Base-by-base conservation (phyloP, 2,797 vertebrate species). In the Myotis planiceps region DNA sequence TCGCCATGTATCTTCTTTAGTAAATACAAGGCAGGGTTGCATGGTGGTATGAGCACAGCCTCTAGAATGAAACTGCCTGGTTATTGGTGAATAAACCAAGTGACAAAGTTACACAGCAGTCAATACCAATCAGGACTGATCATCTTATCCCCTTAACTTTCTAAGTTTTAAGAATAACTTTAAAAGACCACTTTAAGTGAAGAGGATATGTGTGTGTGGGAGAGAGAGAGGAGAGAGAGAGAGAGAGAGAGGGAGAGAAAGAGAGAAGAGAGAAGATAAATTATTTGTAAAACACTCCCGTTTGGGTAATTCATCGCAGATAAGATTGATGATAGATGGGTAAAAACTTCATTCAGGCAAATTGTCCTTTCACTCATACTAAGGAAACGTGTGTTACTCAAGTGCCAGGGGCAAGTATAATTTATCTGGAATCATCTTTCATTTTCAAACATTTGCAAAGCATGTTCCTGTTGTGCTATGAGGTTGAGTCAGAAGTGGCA, bases 371-470 rank as follows among this genome's bases (percentile, higher is more conserved):
- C 53, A 68, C 21, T 90, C n/a, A 45, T 53, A 29, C 69, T 6
- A 34, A 97, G 83, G 25, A 85, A 85, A 75, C 15, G 71, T 9
- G 47, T 25, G 34, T 39, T 74, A 32, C 37, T 58, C 34, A 63
- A 63, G 16, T 45, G 86, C 18, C 25, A 81, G 85, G 80, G 96
- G 53, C 1, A 18, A 76, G 47, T 34, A 42, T 39, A n/a, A 32
- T 94, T 94, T 87, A 72, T 39, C 66, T 82, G 78, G 71, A 42
- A 60, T 60, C n/a, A 37, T 90, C 69, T 94, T 12, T 69, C 90
- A 92, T 63, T 88, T 89, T 83, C 86, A 86, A 71, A 87, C 29
- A 42, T 55, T 95, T 95, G 66, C 81, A 93, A 90, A 87, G 68
- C 32, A n/a, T n/a, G 49, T n/a, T 78, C 29, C 63, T 60, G 39